Evolutionary conservation across 2,113 vertebrate species (phyloP), one percentile per base, ranked within the genome.

Genomic region (Syrrhaptes paradoxus): DNA sequence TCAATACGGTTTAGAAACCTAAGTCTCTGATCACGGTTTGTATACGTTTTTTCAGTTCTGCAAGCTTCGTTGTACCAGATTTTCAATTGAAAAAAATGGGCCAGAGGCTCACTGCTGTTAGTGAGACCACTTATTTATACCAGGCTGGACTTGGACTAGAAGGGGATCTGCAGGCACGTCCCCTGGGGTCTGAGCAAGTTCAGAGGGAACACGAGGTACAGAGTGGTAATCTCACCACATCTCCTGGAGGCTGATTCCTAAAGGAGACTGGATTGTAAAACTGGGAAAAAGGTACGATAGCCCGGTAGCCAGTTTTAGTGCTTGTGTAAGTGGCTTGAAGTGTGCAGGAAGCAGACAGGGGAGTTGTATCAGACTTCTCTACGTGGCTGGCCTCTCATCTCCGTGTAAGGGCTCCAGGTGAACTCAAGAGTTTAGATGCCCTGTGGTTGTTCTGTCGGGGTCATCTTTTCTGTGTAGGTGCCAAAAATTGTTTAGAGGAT

Each of bases 1-100:
- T 95, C 93, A 66, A 78, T 59, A 88, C 68, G 24, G 72, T 96
- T 96, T 86, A 85, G 95, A 93, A 95, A 92, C 95, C 82, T 62
- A 51, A 89, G 93, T 29, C 93, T 92, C 96, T 26, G 90, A 89
- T 96, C 85, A 87, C 0, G 65, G 57, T 75, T 96, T 54, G 73
- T 86, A 43, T 49, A 72, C 65, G 74, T 7, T 43, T 67, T 12
- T 46, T 3, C 85, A 41, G 24, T 46, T 36, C 86, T 84, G 20
- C 49, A 58, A 63, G 52, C 17, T 74, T 65, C 75, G 10, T 4
- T 63, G 68, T 81, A 84, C 67, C 63, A 24, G 7, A 55, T 41
- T 88, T 77, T 78, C 72, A 4, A 1, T 19, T 34, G 66, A 49
- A 52, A 41, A 38, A 79, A 79, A 32, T 10, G 59, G 43, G 34